These are phyloP conservation scores for Graphium colonna DNA, from an alignment of 2,888 invertebrate genomes.

Conservation along the genomic window DNA sequence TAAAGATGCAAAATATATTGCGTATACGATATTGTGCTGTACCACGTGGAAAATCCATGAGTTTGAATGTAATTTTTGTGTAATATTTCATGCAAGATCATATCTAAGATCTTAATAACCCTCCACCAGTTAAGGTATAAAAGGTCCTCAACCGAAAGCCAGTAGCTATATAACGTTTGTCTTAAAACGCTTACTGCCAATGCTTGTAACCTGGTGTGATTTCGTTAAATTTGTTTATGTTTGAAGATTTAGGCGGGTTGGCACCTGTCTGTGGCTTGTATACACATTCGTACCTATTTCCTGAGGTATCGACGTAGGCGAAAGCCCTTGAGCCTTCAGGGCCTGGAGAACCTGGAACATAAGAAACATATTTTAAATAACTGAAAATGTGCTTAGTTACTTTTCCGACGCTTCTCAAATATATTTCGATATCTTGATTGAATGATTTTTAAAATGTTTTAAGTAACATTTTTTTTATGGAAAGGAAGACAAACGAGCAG, in stretches of 20 bases:
- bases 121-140: conserved; percentile 28
- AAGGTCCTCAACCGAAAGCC: conserved; percentile 26
- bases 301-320: conserved; percentile 58
- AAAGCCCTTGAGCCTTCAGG: conserved; percentile 52
- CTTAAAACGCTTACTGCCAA: conserved; percentile 22
- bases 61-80: too few species aligned
- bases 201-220: conserved; percentile 7
- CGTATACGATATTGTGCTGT: too few species aligned
- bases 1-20: too few species aligned
- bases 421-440: too few species aligned
- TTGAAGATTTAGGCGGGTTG: conserved; percentile 11
- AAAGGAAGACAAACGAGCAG: too few species aligned
- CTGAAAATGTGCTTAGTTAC: too few species aligned
- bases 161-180: conserved; percentile 28
- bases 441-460: too few species aligned
- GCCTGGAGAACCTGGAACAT: conserved; percentile 31
- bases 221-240: conserved; percentile 7
- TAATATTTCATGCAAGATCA: neutral
- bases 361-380: neutral
- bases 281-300: conserved; percentile 68
- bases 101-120: neutral
- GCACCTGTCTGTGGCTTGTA: conserved; percentile 47
- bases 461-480: too few species aligned
- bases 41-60: neutral
- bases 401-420: too few species aligned